Evolutionary conservation across 1,140 invertebrate genomes (phyloP).

Genomic region (Atopsyche davidsoni): DNA sequence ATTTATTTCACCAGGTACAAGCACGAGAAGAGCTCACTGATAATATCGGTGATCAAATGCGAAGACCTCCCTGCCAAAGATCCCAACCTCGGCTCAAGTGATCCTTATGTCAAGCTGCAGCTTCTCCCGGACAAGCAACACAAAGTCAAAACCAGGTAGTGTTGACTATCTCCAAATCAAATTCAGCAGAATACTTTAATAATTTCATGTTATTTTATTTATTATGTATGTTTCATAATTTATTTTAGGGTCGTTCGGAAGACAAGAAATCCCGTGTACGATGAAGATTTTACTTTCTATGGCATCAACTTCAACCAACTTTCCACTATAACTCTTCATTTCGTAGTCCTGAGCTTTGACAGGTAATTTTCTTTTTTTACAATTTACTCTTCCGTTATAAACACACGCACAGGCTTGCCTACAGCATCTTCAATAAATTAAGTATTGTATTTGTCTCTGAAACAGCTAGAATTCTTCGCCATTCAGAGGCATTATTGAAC

Average conservation of each 20-base stretch:
- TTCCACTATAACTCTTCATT: constrained; percentile 82
- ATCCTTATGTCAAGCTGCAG: constrained; percentile 94
- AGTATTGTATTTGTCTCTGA: too few relatives aligned
- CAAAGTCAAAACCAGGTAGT: constrained; percentile 78
- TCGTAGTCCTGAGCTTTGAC: constrained; percentile 94
- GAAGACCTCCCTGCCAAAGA: constrained; percentile 76
- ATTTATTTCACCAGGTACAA: constrained; percentile 66
- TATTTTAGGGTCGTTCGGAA: constrained; percentile 74
- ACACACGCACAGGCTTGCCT: too few relatives aligned
- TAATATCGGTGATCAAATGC: constrained; percentile 86
- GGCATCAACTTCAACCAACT: constrained; percentile 81
- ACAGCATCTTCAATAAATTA: too few relatives aligned
- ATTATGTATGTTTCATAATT: constrained; percentile 9
- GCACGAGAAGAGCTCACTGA: constrained; percentile 79
- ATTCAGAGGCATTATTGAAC: too few relatives aligned
- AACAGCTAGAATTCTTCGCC: too few relatives aligned
- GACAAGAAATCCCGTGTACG: constrained; percentile 87
- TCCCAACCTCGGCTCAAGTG: constrained; percentile 54
- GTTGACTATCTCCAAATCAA: background rate
- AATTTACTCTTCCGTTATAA: background rate
- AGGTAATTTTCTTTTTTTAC: constrained; percentile 33
- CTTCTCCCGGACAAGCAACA: constrained; percentile 91
- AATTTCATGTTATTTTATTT: background rate
- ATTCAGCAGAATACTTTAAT: background rate
- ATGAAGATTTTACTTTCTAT: constrained; percentile 96